These are phyloP conservation scores for Pheosia tremula DNA, from an alignment of 2,888 invertebrate genomes.

Conservation along the genomic window DNA sequence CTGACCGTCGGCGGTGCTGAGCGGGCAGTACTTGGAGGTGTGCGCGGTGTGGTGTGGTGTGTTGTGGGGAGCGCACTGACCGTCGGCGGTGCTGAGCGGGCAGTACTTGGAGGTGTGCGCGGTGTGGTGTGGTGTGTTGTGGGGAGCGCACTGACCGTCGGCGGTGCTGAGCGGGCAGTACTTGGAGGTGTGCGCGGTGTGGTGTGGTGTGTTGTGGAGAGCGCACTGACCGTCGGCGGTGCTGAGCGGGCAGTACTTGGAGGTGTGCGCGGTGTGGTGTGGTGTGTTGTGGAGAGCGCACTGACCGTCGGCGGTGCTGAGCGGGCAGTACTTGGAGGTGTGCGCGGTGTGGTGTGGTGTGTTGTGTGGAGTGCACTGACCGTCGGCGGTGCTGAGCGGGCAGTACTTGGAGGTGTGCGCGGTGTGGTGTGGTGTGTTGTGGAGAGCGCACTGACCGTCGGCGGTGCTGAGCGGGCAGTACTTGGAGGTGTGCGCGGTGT, in stretches of 20 bases:
- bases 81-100: constrained; percentile 6
- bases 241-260: constrained; percentile 25
- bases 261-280: not conserved
- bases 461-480: constrained; percentile 44
- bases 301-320: constrained; percentile 64
- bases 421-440: not conserved
- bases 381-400: constrained; percentile 6
- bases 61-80: not conserved
- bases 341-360: constrained; percentile 84
- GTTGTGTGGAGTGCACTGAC: not conserved
- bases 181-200: not conserved
- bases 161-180: constrained; percentile 44
- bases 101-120: constrained; percentile 4
- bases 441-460: constrained; percentile 43
- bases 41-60: constrained; percentile 84
- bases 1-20: constrained; percentile 64
- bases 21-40: constrained; percentile 91
- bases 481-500: not conserved
- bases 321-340: constrained; percentile 91
- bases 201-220: not conserved
- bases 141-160: constrained; percentile 43
- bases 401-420: constrained; percentile 4
- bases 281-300: not conserved
- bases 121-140: not conserved
- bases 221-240: constrained; percentile 55